Conservation (phyloP, 2,797 vertebrate genomes). For the Florisuga fusca region DNA sequence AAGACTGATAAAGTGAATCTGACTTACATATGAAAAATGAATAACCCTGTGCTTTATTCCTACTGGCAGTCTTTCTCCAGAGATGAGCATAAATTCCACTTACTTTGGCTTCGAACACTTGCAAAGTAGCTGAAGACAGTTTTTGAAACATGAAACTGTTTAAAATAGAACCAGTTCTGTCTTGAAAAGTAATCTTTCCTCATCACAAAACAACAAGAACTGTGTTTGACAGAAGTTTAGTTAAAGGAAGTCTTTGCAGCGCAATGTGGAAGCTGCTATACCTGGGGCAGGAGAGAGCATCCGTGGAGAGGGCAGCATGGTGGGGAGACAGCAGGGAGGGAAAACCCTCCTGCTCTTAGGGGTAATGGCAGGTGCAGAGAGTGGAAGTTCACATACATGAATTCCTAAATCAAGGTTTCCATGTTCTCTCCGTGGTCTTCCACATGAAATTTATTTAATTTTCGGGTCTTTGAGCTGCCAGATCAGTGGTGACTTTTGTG, state of each 20-base stretch:
- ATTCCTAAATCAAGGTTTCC: neutral
- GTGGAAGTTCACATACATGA: neutral
- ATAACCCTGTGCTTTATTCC: slow-evolving; percentile 45
- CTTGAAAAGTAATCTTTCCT: neutral
- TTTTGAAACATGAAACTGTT: neutral
- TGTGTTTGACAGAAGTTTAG: neutral
- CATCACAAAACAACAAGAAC: neutral
- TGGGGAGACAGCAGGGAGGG: neutral
- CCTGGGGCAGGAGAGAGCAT: neutral
- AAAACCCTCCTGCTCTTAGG: neutral
- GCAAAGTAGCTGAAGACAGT: neutral
- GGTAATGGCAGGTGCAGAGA: neutral
- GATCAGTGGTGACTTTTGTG: neutral
- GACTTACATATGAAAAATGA: slow-evolving; percentile 65
- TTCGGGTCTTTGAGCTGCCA: neutral
- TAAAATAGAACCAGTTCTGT: neutral
- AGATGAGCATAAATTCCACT: neutral
- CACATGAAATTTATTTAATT: neutral
- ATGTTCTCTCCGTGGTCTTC: neutral
- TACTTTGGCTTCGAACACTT: slow-evolving; percentile 29
- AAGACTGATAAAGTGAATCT: slow-evolving; percentile 54
- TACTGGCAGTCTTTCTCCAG: slow-evolving; percentile 52
- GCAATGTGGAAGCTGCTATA: neutral
- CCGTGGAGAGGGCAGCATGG: rapidly evolving
- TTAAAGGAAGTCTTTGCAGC: neutral